phyloP scores from a whole-genome alignment of 2,888 invertebrate species.

The Lepidochitona cinerea region DNA sequence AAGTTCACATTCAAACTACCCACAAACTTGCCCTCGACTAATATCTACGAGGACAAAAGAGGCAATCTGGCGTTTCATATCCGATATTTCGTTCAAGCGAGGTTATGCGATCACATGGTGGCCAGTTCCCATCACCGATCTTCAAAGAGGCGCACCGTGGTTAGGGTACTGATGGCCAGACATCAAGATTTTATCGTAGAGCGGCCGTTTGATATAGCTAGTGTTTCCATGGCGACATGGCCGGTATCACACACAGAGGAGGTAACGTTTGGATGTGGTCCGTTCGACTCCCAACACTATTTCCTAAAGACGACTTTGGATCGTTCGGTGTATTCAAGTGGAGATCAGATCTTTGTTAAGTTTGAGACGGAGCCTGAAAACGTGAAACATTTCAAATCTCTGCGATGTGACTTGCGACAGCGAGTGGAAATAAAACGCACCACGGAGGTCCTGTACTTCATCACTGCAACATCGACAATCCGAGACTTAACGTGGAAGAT shows the following conservation, averaged over 20 bases:
- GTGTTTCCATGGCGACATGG: slow-evolving; percentile 46
- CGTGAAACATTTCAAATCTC: slow-evolving; percentile 43
- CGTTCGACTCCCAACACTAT: slow-evolving; percentile 14
- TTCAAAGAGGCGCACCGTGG: slow-evolving; percentile 35
- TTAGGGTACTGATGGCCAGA: slow-evolving; percentile 51
- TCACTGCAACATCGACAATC: background rate
- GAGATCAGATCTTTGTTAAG: slow-evolving; percentile 54
- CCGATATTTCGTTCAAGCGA: slow-evolving; percentile 50
- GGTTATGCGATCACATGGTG: slow-evolving; percentile 58
- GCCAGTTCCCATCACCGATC: slow-evolving; percentile 11
- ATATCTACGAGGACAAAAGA: slow-evolving; percentile 43
- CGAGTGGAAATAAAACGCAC: slow-evolving; percentile 32
- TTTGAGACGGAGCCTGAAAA: slow-evolving; percentile 36
- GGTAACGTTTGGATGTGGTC: slow-evolving; percentile 44
- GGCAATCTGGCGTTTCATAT: slow-evolving; percentile 54
- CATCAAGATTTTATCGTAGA: slow-evolving; percentile 47
- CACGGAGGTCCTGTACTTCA: slow-evolving; percentile 17
- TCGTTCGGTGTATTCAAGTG: slow-evolving; percentile 54
- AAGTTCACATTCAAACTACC: slow-evolving; percentile 58
- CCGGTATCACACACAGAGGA: slow-evolving; percentile 56
- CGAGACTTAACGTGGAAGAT: background rate
- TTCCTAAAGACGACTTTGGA: slow-evolving; percentile 48
- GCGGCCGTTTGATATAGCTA: slow-evolving; percentile 49
- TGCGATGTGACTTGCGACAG: slow-evolving; percentile 47
- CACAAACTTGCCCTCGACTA: slow-evolving; percentile 49